These are phyloP conservation scores for Mastomys natalensis DNA, from an alignment of 2,113 vertebrate species.

Conservation along the genomic window DNA sequence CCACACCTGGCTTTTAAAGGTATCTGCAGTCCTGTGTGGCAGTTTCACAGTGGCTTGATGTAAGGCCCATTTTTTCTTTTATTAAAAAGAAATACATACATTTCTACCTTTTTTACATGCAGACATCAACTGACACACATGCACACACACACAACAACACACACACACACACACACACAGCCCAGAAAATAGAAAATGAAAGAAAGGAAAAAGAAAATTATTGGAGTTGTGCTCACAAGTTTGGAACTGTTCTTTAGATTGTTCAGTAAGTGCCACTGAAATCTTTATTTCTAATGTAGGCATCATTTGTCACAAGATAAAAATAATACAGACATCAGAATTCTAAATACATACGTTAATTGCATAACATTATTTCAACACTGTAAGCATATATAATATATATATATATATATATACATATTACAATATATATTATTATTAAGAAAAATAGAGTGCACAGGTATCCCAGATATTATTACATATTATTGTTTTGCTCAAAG, in stretches of 20 bases:
- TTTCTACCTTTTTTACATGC: background rate
- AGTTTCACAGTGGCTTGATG: background rate
- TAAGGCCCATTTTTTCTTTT: background rate
- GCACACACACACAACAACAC: background rate
- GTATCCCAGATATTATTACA: background rate
- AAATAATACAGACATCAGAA: background rate
- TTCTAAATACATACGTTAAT: background rate
- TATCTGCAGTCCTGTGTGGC: background rate
- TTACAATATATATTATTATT: background rate
- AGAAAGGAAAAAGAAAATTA: background rate
- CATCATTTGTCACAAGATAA: background rate
- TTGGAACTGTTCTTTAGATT: background rate
- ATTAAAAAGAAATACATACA: conserved; percentile 1
- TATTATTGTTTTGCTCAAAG: background rate
- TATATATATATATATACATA: background rate
- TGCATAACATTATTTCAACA: background rate
- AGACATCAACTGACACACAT: background rate
- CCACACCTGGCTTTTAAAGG: conserved; percentile 58
- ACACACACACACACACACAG: background rate
- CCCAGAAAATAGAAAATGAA: background rate
- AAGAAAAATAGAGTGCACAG: background rate
- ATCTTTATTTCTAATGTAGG: background rate
- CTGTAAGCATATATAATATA: background rate
- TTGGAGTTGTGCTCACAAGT: background rate
- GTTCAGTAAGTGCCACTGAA: background rate